Evolutionary conservation across 2,113 vertebrate genomes (phyloP).

Genomic region (Desmodus rotundus): DNA sequence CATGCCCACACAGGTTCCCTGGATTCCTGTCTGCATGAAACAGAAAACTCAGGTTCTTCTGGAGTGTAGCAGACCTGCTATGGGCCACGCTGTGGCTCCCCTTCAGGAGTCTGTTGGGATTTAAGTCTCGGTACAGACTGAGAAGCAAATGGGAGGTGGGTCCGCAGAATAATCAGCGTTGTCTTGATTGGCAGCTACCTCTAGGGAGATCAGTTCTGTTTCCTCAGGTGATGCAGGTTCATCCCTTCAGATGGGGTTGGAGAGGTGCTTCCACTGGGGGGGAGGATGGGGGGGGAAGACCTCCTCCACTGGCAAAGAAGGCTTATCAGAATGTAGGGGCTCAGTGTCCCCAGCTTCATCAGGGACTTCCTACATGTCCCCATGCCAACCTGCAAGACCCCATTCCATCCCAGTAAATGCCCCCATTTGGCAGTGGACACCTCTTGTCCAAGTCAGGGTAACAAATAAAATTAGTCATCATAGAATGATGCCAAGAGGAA

Average conservation of each 20-base stretch:
- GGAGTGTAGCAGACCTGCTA: too few relatives aligned
- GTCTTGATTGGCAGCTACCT: background rate
- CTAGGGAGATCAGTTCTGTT: background rate
- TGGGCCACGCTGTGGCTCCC: background rate
- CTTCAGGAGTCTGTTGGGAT: background rate
- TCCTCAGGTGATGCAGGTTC: background rate
- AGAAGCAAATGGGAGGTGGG: background rate
- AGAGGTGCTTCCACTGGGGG: background rate
- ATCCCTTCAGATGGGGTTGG: background rate
- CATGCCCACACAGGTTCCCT: background rate
- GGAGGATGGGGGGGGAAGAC: background rate
- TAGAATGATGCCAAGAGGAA: background rate
- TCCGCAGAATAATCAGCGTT: background rate
- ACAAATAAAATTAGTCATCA: background rate
- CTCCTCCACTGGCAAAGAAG: background rate
- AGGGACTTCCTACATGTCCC: background rate
- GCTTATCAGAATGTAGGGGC: background rate
- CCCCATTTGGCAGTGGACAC: background rate
- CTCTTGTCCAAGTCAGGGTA: background rate
- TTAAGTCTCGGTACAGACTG: background rate
- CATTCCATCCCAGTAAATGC: background rate
- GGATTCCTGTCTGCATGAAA: too few relatives aligned
- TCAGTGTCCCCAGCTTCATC: background rate
- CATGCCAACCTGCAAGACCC: background rate
- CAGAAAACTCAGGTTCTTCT: background rate